phyloP scores from a whole-genome alignment of 1,140 invertebrate genomes.

The Danaus melanippus region DNA sequence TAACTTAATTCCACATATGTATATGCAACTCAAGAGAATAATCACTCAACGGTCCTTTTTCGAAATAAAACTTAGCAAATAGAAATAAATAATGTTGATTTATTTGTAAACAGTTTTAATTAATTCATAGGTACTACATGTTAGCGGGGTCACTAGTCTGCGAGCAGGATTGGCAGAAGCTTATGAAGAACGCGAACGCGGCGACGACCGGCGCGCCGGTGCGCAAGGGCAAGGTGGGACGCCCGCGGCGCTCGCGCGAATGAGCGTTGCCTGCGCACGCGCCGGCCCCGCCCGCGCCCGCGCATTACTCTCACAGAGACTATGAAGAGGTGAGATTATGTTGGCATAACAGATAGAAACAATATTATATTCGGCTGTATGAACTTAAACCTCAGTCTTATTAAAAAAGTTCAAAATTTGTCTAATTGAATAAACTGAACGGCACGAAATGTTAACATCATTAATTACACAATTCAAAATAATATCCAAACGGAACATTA shows the following conservation, averaged over 20 bases:
- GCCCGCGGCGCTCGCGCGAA: constrained; percentile 68
- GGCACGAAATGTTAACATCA: too few species aligned
- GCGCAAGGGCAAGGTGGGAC: constrained; percentile 83
- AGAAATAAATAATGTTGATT: background rate
- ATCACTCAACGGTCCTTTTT: too few species aligned
- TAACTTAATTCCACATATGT: too few species aligned
- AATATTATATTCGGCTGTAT: too few species aligned
- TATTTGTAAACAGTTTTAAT: background rate
- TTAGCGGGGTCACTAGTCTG: constrained; percentile 88
- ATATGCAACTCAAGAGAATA: too few species aligned
- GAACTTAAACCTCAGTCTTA: too few species aligned
- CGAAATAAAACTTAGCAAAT: too few species aligned
- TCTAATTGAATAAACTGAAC: too few species aligned
- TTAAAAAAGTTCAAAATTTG: too few species aligned
- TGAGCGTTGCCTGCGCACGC: constrained; percentile 52
- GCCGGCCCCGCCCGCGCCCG: constrained; percentile 35
- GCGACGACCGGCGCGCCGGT: constrained; percentile 77
- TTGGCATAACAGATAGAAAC: too few species aligned
- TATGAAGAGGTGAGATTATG: constrained; percentile 51
- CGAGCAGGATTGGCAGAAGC: constrained; percentile 94
- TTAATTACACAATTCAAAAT: too few species aligned
- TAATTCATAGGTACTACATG: constrained; percentile 82
- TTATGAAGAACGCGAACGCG: constrained; percentile 81
- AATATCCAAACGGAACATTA: too few species aligned
- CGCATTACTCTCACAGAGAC: constrained; percentile 49